A percentile compares a stretch with the other conserved stretches of the same genome.
Evolutionary conservation across 2,888 invertebrate genomes (phyloP).

Genomic region (Cephonodes hylas): DNA sequence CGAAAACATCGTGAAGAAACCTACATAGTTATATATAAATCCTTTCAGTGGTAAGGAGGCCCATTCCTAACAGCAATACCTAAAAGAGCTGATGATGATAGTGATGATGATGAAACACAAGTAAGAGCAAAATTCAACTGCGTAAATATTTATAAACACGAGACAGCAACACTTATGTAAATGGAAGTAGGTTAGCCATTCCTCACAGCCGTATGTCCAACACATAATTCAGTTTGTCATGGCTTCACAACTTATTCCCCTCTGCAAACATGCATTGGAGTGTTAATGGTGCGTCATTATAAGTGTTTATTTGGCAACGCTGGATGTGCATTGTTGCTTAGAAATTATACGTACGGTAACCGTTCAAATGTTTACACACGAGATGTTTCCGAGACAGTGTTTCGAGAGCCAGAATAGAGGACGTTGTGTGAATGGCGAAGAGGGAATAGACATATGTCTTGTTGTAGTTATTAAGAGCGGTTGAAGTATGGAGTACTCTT

Average conservation of each 20-base stretch:
- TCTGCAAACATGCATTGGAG: conserved; percentile 46
- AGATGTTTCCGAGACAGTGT: conserved; percentile 12
- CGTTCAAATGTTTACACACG: conserved; percentile 32
- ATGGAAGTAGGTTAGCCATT: conserved; percentile 15
- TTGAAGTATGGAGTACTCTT: background rate
- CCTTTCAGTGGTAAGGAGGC: too few species aligned
- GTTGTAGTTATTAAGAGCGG: background rate
- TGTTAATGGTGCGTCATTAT: conserved; percentile 52
- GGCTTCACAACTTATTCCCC: conserved; percentile 43
- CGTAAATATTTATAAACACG: too few species aligned
- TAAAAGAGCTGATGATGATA: too few species aligned
- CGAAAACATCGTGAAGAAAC: too few species aligned
- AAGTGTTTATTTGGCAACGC: conserved; percentile 14
- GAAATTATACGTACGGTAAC: conserved; percentile 1
- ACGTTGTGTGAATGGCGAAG: background rate
- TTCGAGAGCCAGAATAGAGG: background rate
- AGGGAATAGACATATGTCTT: background rate
- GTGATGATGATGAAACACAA: too few species aligned
- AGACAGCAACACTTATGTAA: too few species aligned
- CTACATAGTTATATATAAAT: too few species aligned
- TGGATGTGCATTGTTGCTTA: conserved; percentile 3
- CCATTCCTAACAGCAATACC: too few species aligned
- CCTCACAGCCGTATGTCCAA: conserved; percentile 10
- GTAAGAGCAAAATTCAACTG: too few species aligned
- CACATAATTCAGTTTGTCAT: conserved; percentile 48